Evolutionary conservation across 2,797 vertebrate genomes (phyloP).

Genomic region (Strix occidentalis): DNA sequence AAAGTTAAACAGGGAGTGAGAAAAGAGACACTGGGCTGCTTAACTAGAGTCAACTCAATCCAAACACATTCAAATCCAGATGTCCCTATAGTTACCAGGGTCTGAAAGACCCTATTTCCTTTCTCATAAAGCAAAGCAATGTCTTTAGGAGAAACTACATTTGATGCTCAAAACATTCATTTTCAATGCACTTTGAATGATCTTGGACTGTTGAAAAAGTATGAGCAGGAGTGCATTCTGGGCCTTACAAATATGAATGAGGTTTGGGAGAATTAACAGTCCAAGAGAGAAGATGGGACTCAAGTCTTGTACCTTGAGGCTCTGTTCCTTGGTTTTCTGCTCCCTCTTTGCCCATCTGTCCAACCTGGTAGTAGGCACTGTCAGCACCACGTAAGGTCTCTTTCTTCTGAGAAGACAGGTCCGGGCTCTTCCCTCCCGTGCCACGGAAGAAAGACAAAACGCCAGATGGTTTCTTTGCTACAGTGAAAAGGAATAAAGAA

Average conservation of each 20-base stretch:
- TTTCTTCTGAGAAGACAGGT: constrained; percentile 81
- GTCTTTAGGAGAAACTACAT: not conserved
- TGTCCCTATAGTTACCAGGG: fast-evolving
- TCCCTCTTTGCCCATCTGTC: constrained; percentile 81
- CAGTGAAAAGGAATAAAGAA: not conserved
- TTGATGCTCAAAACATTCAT: not conserved
- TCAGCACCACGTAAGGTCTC: constrained; percentile 84
- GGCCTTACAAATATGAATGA: not conserved
- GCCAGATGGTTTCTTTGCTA: constrained; percentile 81
- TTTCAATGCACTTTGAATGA: not conserved
- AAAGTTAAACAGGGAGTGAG: not conserved
- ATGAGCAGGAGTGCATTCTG: not conserved
- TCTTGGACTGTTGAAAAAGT: not conserved
- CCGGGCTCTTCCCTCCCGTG: constrained; percentile 81
- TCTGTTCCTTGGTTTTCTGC: constrained; percentile 78
- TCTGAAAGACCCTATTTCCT: not conserved
- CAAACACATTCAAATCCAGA: not conserved
- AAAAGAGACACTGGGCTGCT: not conserved
- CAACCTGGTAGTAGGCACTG: constrained; percentile 83
- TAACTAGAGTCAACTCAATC: not conserved
- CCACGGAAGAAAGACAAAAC: constrained; percentile 85
- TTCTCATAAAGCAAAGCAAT: not conserved
- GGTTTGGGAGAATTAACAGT: not conserved
- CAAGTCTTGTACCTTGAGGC: constrained; percentile 68
- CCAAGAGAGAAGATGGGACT: not conserved